Evolutionary conservation across 2,797 vertebrate species (phyloP), one percentile per base, ranked within the genome.

Genomic region (Fundulus diaphanus): DNA sequence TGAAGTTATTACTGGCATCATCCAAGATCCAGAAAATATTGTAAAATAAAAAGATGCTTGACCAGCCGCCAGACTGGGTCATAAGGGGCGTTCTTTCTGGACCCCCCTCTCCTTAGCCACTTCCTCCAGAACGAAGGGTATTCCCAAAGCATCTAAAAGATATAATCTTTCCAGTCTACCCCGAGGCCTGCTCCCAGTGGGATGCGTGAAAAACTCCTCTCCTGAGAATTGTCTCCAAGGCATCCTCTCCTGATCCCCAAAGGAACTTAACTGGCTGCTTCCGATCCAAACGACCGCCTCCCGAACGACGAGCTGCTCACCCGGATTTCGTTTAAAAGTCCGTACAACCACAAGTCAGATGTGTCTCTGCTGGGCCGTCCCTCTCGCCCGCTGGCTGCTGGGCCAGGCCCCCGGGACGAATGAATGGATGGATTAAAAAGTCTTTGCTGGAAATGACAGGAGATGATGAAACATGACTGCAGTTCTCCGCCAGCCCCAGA

Each of bases 361-460:
- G n/a, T 42, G 11, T 42, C n/a, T 42, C 63, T 42, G 40, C 24
- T 42, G 63, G 4, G 3, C 37, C 13, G n/a, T n/a, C 27, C 63
- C 63, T 66, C 37, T 66, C 37, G 42, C 63, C 37, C 37, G 42
- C 63, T 42, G 63, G 63, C 63, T 66, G 63, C 37, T 42, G 63
- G 37, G 63, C 15, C 16, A 42, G 63, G 63, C 37, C 11, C 24
- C n/a, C 37, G 15, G 24, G 12, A 27, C 27, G 63, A 24, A 66
- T 42, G 63, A 75, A 66, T 66, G 24, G 63, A 15, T 27, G 63
- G 63, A 42, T 66, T 66, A 66, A 42, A 42, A 66, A 37, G 61
- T 42, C n/a, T 42, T 66, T 65, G 61, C 24, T 37, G 42, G 24
- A 66, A 42, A 42, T 66, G 42, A 42, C 63, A 66, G 37, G 37